Percentiles rank a stretch among this genome's conserved stretches.
phyloP scores from a whole-genome alignment of 2,888 invertebrate species.

The Rapana venosa region DNA sequence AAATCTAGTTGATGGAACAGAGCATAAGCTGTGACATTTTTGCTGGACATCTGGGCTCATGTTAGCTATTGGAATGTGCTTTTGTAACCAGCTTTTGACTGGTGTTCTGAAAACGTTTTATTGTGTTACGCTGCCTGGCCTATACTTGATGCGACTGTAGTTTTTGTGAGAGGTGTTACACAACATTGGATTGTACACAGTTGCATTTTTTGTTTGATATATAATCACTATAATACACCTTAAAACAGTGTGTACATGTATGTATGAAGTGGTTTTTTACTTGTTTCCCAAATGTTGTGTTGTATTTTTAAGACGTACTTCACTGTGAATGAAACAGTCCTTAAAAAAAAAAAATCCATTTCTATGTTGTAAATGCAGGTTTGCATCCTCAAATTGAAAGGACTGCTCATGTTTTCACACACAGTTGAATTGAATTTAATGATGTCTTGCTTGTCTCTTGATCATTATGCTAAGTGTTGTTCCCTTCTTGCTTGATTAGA shows the following conservation, averaged over 20 bases:
- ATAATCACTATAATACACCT: background rate
- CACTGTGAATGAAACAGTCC: background rate
- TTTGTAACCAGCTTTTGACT: too few relatives aligned
- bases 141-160: background rate
- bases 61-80: too few relatives aligned
- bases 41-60: too few relatives aligned
- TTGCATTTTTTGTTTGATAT: background rate
- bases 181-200: background rate
- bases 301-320: background rate
- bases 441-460: too few relatives aligned
- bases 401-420: background rate
- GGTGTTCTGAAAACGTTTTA: background rate
- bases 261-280: background rate
- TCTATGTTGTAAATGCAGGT: background rate
- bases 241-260: background rate
- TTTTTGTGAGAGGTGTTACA: background rate
- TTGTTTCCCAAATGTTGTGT: background rate
- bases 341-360: too few relatives aligned
- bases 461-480: too few relatives aligned
- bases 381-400: background rate
- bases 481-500: too few relatives aligned
- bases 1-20: too few relatives aligned
- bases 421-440: background rate
- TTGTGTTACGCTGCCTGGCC: background rate
- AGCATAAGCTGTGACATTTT: too few relatives aligned